Conservation (phyloP, 2,113 vertebrate genomes). For the Bolborhynchus lineola region DNA sequence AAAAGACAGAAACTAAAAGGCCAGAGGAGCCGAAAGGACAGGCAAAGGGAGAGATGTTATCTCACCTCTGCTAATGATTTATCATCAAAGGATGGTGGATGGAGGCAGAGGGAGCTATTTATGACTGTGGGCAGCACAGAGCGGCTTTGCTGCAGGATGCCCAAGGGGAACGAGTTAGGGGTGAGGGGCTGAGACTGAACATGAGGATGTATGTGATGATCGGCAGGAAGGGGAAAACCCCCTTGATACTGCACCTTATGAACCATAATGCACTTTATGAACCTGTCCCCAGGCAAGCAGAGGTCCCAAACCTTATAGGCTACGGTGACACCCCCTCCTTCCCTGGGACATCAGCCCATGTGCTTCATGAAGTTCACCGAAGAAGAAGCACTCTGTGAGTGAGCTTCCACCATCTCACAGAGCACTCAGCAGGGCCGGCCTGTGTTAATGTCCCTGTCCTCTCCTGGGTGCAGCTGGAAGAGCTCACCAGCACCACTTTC, state of each 20-base stretch:
- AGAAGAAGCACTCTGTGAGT: background rate
- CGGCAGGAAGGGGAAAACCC: background rate
- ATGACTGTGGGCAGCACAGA: background rate
- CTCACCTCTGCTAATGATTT: background rate
- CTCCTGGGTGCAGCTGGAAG: background rate
- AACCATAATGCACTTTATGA: background rate
- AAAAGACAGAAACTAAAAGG: background rate
- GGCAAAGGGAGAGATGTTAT: background rate
- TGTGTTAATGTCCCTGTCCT: background rate
- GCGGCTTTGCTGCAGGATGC: background rate
- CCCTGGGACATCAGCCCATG: background rate
- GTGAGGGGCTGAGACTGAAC: background rate
- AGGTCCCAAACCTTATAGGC: background rate
- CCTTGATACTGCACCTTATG: background rate
- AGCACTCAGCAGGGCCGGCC: background rate
- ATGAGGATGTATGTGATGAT: fast-evolving
- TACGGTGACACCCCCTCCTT: fast-evolving
- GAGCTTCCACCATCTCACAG: background rate
- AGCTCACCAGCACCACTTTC: fast-evolving
- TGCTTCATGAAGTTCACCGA: background rate
- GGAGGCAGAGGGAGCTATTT: background rate
- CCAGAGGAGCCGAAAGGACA: background rate
- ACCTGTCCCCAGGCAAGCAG: background rate
- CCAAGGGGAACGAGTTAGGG: background rate
- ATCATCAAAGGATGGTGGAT: background rate